Percentiles rank a stretch among this genome's conserved stretches.
Evolutionary conservation across 2,797 vertebrate species (phyloP).

Genomic region (Microhierax caerulescens): DNA sequence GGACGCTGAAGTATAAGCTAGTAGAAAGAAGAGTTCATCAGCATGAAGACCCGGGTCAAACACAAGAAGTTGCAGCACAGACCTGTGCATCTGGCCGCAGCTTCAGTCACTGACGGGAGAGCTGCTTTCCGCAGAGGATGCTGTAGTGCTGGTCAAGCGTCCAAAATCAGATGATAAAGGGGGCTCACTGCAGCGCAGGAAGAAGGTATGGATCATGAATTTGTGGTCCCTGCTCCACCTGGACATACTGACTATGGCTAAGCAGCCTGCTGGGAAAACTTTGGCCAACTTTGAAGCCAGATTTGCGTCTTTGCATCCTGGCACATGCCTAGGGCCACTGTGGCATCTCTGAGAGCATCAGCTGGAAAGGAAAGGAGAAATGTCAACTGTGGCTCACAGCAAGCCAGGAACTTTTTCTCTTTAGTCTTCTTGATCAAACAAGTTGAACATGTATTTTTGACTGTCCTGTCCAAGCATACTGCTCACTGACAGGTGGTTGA

Average conservation of each 20-base stretch:
- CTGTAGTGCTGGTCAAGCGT: not conserved
- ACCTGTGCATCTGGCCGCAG: not conserved
- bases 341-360: not conserved
- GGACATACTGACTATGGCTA: not conserved
- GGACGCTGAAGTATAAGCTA: not conserved
- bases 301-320: accelerated
- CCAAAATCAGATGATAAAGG: not conserved
- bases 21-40: not conserved
- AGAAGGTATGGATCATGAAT: no score
- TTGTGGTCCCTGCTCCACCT: not conserved
- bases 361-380: not conserved
- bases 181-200: not conserved
- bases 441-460: no score
- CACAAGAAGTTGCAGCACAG: not conserved
- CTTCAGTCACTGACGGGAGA: not conserved
- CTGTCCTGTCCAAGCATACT: accelerated
- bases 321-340: not conserved
- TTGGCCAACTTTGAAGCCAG: not conserved
- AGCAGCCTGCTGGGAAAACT: not conserved
- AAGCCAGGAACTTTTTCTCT: not conserved
- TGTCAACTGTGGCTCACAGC: not conserved
- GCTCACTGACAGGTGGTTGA: not conserved
- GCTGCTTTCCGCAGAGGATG: not conserved
- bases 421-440: not conserved
- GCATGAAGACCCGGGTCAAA: not conserved